These are phyloP conservation scores for Muscidifurax raptorellus DNA, from an alignment of 1,140 invertebrate genomes.

Conservation along the genomic window DNA sequence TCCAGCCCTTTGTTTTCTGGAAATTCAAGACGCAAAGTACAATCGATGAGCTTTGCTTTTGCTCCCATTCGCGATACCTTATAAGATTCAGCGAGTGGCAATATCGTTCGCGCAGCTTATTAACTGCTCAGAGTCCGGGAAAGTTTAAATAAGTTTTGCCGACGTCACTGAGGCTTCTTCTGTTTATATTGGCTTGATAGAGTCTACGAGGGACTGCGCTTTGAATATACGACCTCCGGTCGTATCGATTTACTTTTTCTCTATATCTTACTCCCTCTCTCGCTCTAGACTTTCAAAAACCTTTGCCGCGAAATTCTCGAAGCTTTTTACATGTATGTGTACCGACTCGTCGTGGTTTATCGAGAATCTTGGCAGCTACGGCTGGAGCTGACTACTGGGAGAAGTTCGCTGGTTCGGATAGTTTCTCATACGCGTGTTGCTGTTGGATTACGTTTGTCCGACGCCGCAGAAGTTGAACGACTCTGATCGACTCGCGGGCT, in stretches of 20 bases:
- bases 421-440: background rate
- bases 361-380: background rate
- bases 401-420: background rate
- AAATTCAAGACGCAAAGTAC: background rate
- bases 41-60: background rate
- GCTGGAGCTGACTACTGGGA: background rate
- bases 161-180: background rate
- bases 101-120: background rate
- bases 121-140: background rate
- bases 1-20: background rate
- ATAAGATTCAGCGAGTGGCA: background rate
- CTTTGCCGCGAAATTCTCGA: too few relatives aligned
- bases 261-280: too few relatives aligned
- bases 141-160: background rate
- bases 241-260: too few relatives aligned
- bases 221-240: too few relatives aligned
- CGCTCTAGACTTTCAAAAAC: too few relatives aligned
- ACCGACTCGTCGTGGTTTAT: background rate
- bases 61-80: too few relatives aligned
- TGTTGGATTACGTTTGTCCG: background rate
- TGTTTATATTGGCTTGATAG: background rate
- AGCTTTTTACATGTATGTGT: too few relatives aligned
- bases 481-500: background rate
- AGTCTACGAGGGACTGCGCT: too few relatives aligned
- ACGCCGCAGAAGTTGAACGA: background rate